Base-by-base conservation (phyloP, 1,140 invertebrate genomes). In the Phortica variegata region DNA sequence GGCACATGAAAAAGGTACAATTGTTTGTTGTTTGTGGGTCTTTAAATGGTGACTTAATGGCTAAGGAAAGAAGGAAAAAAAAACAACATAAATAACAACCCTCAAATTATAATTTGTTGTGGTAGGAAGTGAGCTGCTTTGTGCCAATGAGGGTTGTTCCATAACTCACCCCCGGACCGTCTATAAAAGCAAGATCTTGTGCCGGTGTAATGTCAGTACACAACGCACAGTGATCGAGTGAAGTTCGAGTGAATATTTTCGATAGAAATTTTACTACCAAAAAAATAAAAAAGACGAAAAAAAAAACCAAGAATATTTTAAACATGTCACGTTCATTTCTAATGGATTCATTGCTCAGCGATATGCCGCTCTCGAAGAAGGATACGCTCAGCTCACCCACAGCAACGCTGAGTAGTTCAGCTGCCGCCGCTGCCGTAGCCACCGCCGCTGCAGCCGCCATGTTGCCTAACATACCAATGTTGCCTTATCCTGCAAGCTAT, bases 301-400 rank as follows among this genome's bases (percentile, higher is more conserved):
- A 13, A 36, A 23, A 13, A 33, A 47, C 16, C n/a, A 48, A 29
- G 16, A 20, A 26, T 7, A 17, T 44, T 33, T 3, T 20, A 42
- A 40, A 78, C 45, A 89, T 88, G 86, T 88, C 86, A 44, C 82
- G 85, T 46, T 88, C 85, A 43, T 89, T 89, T 61, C 70, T 87
- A 36, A 85, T 89, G 61, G 87, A 89, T 60, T 86, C 86, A 12
- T 68, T 89, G 21, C 87, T 89, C 46, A 81, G 79, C 53, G 86
- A 85, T 73, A 82, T 79, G 23, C 63, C 73, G 21, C 71, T 76
- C 10, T 80, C 82, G 62, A 53, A 53, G 19, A 68, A 68, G 48
- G 79, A 78, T 26, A 74, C 78, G 31, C 69, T 79, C 37, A 73
- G 41, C 4, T 49, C 62, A 10, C 55, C 52, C 31, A 54, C 53